Conservation (phyloP, 2,113 vertebrate species). For the Daboia siamensis region DNA sequence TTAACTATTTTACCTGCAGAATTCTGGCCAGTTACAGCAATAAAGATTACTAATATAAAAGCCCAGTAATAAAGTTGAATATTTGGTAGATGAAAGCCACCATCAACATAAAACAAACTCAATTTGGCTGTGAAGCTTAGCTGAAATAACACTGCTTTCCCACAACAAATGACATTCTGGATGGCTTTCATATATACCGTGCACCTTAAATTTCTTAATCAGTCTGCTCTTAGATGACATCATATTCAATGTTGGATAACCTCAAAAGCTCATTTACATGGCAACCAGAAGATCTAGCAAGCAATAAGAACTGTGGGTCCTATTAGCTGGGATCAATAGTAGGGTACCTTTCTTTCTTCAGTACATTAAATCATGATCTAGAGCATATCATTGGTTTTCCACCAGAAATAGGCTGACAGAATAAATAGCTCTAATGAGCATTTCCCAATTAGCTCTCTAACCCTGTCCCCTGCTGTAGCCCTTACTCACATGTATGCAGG, state of each 20-base stretch:
- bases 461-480: neutral
- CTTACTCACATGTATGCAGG: neutral
- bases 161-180: neutral
- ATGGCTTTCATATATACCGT: neutral
- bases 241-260: neutral
- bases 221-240: neutral
- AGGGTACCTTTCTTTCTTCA: neutral
- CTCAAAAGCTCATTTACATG: neutral
- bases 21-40: neutral
- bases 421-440: neutral
- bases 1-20: neutral
- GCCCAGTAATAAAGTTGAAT: neutral
- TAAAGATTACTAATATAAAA: neutral
- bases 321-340: neutral
- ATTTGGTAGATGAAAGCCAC: neutral
- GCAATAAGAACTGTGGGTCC: neutral
- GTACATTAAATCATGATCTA: neutral
- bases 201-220: neutral
- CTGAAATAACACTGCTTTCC: neutral
- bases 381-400: neutral
- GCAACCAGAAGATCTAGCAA: neutral
- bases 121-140: neutral
- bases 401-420: neutral
- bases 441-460: neutral
- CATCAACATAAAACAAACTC: neutral